Evolutionary conservation across 2,888 invertebrate species (phyloP), one percentile per base, ranked within the genome.

Genomic region (Callinectes sapidus): DNA sequence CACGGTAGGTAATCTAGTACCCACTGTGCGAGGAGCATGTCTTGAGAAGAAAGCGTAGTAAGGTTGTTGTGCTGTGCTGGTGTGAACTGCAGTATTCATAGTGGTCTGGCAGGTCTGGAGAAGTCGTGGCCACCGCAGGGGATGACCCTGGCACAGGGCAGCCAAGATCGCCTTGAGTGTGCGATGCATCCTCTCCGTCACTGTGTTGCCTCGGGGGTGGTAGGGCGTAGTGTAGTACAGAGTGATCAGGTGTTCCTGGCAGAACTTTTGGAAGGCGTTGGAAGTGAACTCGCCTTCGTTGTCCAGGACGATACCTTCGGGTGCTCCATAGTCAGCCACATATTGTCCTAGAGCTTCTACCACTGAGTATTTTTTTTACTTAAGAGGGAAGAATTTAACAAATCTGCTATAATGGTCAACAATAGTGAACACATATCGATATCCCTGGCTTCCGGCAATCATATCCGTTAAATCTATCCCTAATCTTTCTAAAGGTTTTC

Each of bases 341-440:
- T n/a, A n/a, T n/a, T n/a, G n/a, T n/a, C n/a, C n/a, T n/a, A n/a
- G 35, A n/a, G n/a, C 28, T 13, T 89, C n/a, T 6, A 55, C n/a
- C 18, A 54, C 48, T 1, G 18, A 14, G 55, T n/a, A 14, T 28
- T 10, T 54, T 28, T 90, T 90, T n/a, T 28, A 77, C 16, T 39
- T 90, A 18, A 77, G n/a, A 14, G n/a, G 39, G 28, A 35, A 85
- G 18, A 85, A 54, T 54, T 85, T 90, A n/a, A 85, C 85, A 90
- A 28, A 90, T 5, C 85, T 13, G 81, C 32, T 32, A 66, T 48
- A 54, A 35, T 90, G 81, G 35, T 90, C 90, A 0, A 90, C n/a
- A 13, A 48, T 39, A 0, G 90, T 85, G 16, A 90, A 32, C 32
- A 55, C 55, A 32, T 90, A 90, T 10, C 90, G 10, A 1, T 85